Evolutionary conservation across 2,888 invertebrate genomes (phyloP).

Genomic region (Chrysotoxum bicinctum): DNA sequence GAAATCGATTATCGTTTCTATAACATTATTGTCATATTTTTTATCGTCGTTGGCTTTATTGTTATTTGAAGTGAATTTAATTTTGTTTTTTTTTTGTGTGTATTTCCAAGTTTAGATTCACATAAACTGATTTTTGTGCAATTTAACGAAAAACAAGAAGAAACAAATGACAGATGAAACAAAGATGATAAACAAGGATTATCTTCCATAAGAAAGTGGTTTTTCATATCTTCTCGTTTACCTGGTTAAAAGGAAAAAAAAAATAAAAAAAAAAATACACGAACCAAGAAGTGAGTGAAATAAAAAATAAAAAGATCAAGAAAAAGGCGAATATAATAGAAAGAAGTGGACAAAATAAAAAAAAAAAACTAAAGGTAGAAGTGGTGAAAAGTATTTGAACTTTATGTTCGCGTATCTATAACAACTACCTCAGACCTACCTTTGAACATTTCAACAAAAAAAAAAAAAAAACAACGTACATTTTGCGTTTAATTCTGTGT

Average conservation of each 20-base stretch:
- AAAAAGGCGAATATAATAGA: slow-evolving; percentile 18
- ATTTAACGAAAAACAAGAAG: background rate
- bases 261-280: slow-evolving; percentile 25
- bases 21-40: background rate
- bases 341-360: slow-evolving; percentile 12
- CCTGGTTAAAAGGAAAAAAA: background rate
- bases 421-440: background rate
- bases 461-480: too few relatives aligned
- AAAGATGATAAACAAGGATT: slow-evolving; percentile 33
- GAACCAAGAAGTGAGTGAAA: slow-evolving; percentile 50
- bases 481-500: slow-evolving; percentile 53
- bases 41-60: slow-evolving; percentile 22
- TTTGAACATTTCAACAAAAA: slow-evolving; percentile 29
- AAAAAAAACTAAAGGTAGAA: slow-evolving; percentile 12
- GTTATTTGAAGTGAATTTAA: slow-evolving; percentile 29
- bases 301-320: slow-evolving; percentile 8
- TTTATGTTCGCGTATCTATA: slow-evolving; percentile 52
- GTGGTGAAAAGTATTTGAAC: slow-evolving; percentile 62
- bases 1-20: slow-evolving; percentile 49
- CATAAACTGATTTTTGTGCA: slow-evolving; percentile 20
- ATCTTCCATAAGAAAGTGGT: background rate
- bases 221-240: background rate
- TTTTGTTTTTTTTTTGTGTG: background rate
- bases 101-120: slow-evolving; percentile 3
- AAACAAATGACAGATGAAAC: slow-evolving; percentile 3